Evolutionary conservation across 1,140 invertebrate genomes (phyloP).

Genomic region (Meloidogyne exigua): DNA sequence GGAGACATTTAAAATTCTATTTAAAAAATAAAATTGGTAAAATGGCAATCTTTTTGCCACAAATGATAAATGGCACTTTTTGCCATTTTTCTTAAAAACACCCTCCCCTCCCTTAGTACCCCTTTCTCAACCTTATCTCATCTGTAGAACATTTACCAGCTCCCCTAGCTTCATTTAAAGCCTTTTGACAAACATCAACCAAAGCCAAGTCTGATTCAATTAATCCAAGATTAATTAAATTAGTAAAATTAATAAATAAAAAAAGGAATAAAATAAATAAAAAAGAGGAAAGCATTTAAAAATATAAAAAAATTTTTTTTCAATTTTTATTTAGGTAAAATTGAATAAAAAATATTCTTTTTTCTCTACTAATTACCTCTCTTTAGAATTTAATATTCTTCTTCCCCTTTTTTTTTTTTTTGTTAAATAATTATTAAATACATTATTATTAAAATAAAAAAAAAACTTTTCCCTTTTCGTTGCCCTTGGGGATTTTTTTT

Average conservation of each 20-base stretch:
- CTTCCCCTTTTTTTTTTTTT: no score
- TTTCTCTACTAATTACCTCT: constrained; percentile 2
- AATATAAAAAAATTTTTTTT: background rate
- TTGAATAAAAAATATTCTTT: background rate
- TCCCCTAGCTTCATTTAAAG: constrained; percentile 36
- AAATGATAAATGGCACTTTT: background rate
- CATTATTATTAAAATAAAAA: background rate
- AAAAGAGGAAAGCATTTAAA: background rate
- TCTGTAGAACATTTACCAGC: constrained; percentile 33
- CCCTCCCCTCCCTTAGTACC: background rate
- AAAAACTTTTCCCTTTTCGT: background rate
- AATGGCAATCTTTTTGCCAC: no score
- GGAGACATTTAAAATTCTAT: constrained; percentile 33
- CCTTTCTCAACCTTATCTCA: constrained; percentile 22
- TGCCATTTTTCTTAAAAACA: no score
- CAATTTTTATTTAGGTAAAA: background rate
- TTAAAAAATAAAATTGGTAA: background rate
- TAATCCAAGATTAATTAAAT: constrained; percentile 25
- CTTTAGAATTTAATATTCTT: background rate
- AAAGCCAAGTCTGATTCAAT: constrained; percentile 40
- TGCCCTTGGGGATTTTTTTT: background rate
- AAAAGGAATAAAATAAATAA: background rate
- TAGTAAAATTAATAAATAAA: background rate
- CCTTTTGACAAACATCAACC: constrained; percentile 29
- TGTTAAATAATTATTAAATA: constrained; percentile 2